phyloP scores from a whole-genome alignment of 1,140 invertebrate species.

The Heliconius eleuchia region DNA sequence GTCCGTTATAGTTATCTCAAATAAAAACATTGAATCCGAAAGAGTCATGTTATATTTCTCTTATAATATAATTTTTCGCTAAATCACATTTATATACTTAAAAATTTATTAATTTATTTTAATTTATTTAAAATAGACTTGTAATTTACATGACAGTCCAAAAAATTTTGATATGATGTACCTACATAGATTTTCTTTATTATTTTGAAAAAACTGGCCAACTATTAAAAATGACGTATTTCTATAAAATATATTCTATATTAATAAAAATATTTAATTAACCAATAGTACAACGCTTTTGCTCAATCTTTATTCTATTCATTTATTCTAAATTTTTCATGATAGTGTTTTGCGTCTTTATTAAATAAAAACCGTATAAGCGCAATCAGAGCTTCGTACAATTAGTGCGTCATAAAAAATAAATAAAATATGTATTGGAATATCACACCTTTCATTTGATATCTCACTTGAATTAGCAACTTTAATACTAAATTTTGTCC shows the following conservation, averaged over 20 bases:
- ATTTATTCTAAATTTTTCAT: too few species aligned
- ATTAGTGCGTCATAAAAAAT: too few species aligned
- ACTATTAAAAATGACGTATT: neutral
- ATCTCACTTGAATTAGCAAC: too few species aligned
- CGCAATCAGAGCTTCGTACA: too few species aligned
- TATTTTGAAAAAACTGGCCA: neutral
- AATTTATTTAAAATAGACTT: conserved; percentile 42
- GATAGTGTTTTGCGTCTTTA: too few species aligned
- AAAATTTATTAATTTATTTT: conserved; percentile 35
- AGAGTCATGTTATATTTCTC: conserved; percentile 54
- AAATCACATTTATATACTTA: conserved; percentile 32
- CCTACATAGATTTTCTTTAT: conserved; percentile 13
- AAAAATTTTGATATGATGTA: conserved; percentile 30
- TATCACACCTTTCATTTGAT: too few species aligned
- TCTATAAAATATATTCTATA: neutral
- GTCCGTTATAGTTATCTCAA: conserved; percentile 62
- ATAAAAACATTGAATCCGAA: conserved; percentile 71
- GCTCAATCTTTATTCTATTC: too few species aligned
- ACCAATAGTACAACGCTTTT: too few species aligned
- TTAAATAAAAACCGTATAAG: too few species aligned
- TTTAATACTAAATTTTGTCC: too few species aligned
- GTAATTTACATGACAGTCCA: conserved; percentile 58
- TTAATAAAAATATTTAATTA: neutral
- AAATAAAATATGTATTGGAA: too few species aligned
- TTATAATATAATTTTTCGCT: conserved; percentile 29